Evolutionary conservation across 1,140 invertebrate species (phyloP), one percentile per base, ranked within the genome.

Genomic region (Adelges cooleyi): DNA sequence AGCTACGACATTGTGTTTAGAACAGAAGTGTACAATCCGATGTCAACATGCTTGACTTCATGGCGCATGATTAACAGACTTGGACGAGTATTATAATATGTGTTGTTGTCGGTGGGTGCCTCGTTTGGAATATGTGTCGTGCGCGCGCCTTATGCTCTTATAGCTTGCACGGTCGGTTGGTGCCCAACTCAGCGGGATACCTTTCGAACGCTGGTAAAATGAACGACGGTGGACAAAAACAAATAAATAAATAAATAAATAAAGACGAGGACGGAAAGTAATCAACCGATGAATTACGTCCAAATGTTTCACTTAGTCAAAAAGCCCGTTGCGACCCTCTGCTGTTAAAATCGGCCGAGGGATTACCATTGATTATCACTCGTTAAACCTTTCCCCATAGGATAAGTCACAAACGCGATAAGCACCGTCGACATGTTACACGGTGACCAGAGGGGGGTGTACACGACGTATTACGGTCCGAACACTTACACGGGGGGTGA

Each of bases 201-300:
- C n/a, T 33, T 33, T 33, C 29, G 11, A 33, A 33, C n/a, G 11
- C 29, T 33, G 89, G 90, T 92, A 79, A 77, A 78, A 72, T 51
- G 2, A 38, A 44, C 40, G 20, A 42, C 0, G 10, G 23, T 3
- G 48, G 48, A 36, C 29, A 33, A 44, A n/a, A 17, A 44, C 3
- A 17, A n/a, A n/a, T n/a, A n/a, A n/a, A n/a, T n/a, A n/a, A n/a
- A n/a, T n/a, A 44, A 44, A 44, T 4, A 5, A 44, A 13, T 18
- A 44, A 27, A 62, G 20, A 62, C 9, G 18, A 29, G 40, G 9
- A 44, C 5, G 9, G 27, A 62, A 62, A 62, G 38, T 25, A 62
- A 62, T 62, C 54, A 46, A 29, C 54, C 54, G 54, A 62, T 62
- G 54, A 62, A 62, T 44, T 62, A 46, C 54, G 40, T 62, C 54